These are phyloP conservation scores for Platyura marginata DNA, from an alignment of 1,140 invertebrate species.

Conservation along the genomic window DNA sequence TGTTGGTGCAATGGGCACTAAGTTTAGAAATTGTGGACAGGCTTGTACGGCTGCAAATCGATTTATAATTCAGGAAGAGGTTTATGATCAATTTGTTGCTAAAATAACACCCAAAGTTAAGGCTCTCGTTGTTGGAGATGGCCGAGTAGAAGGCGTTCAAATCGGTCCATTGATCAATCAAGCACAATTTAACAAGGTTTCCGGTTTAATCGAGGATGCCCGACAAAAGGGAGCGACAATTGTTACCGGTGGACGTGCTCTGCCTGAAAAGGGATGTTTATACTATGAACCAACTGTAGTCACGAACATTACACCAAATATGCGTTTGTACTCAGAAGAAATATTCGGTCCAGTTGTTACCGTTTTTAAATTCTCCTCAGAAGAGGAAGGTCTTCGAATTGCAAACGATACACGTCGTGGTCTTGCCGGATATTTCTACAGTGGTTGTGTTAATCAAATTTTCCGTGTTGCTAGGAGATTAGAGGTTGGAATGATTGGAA, in stretches of 20 bases:
- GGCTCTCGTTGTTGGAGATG: constrained; percentile 63
- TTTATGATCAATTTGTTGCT: constrained; percentile 71
- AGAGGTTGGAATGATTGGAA: constrained; percentile 90
- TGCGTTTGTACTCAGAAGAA: constrained; percentile 75
- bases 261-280: constrained; percentile 42
- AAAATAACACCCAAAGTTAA: constrained; percentile 49
- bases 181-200: constrained; percentile 68
- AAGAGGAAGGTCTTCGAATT: constrained; percentile 72
- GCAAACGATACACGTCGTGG: constrained; percentile 61
- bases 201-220: constrained; percentile 65
- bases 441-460: constrained; percentile 77
- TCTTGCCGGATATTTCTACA: constrained; percentile 85
- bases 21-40: constrained; percentile 94
- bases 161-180: constrained; percentile 86
- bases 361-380: constrained; percentile 72
- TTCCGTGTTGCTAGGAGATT: constrained; percentile 73
- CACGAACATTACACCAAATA: constrained; percentile 55
- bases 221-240: constrained; percentile 68
- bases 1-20: constrained; percentile 69
- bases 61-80: constrained; percentile 71
- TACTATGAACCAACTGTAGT: constrained; percentile 90
- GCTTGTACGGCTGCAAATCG: constrained; percentile 93
- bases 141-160: constrained; percentile 46
- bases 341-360: constrained; percentile 91
- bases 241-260: constrained; percentile 62